These are phyloP conservation scores for Pseudochromis fuscus DNA, from an alignment of 2,797 vertebrate species.

Conservation along the genomic window DNA sequence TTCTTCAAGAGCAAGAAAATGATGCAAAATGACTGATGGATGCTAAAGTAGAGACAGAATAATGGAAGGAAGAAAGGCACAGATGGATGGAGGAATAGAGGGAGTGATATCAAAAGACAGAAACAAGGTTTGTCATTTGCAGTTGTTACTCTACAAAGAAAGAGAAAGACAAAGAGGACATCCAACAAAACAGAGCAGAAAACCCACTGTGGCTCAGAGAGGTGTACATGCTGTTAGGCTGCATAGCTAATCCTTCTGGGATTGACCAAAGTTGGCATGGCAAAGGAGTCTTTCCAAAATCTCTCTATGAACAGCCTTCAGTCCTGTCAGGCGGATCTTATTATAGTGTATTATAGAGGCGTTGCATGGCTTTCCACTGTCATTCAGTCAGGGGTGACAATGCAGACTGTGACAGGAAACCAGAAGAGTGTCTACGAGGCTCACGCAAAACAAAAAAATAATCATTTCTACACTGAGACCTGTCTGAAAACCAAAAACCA, in stretches of 20 bases:
- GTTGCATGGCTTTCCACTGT: not conserved
- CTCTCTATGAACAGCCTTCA: not conserved
- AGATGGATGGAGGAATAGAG: not conserved
- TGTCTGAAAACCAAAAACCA: not conserved
- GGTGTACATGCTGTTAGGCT: not conserved
- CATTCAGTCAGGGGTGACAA: not conserved
- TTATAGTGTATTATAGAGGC: not conserved
- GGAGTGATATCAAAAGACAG: not conserved
- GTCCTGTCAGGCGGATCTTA: not conserved
- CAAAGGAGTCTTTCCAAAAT: conserved; percentile 8
- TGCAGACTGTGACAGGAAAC: not conserved
- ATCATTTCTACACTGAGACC: not conserved
- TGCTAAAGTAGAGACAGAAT: not conserved
- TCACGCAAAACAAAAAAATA: too few species aligned
- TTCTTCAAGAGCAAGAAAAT: not conserved
- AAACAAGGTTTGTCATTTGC: not conserved
- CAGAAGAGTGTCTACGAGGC: not conserved
- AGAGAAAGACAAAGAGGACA: not conserved
- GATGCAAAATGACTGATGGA: not conserved
- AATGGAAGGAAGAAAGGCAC: not conserved
- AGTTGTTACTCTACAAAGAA: not conserved
- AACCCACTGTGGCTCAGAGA: not conserved
- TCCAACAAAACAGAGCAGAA: not conserved
- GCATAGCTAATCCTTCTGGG: not conserved
- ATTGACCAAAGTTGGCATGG: conserved; percentile 4